These are phyloP conservation scores for Erpobdella octoculata DNA, from an alignment of 2,888 invertebrate genomes.

Conservation along the genomic window DNA sequence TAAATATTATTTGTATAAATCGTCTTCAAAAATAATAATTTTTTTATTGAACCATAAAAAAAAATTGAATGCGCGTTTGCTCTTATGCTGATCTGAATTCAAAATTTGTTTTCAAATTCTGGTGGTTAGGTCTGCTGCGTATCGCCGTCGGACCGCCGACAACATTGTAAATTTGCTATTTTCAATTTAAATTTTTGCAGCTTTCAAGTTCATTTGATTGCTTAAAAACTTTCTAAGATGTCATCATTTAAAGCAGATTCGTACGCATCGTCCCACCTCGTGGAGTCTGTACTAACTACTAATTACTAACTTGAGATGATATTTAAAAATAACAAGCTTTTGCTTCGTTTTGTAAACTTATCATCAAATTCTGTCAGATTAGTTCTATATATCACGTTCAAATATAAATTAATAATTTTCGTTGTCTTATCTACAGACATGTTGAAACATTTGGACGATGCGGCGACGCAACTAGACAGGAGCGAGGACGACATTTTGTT, in stretches of 20 bases:
- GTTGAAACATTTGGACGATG: background rate
- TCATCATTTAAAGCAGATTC: background rate
- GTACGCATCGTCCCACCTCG: too few species aligned
- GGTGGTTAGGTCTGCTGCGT: background rate
- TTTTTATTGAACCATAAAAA: too few species aligned
- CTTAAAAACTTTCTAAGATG: background rate
- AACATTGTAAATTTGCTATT: background rate
- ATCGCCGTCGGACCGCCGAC: background rate
- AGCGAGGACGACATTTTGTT: background rate
- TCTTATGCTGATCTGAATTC: background rate
- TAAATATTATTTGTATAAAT: too few species aligned
- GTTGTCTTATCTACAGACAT: background rate
- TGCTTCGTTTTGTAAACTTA: too few species aligned
- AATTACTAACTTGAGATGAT: too few species aligned
- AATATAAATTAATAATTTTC: background rate
- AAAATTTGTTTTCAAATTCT: slow-evolving; percentile 4
- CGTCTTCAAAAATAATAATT: too few species aligned
- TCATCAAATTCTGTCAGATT: too few species aligned
- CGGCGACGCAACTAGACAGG: background rate
- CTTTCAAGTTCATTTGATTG: background rate
- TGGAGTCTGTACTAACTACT: too few species aligned
- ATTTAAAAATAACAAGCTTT: too few species aligned
- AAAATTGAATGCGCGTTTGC: too few species aligned
- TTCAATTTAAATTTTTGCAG: background rate
- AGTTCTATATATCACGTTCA: too few species aligned